These are phyloP conservation scores for Papilio xuthus DNA, from an alignment of 1,140 invertebrate genomes.

Conservation along the genomic window DNA sequence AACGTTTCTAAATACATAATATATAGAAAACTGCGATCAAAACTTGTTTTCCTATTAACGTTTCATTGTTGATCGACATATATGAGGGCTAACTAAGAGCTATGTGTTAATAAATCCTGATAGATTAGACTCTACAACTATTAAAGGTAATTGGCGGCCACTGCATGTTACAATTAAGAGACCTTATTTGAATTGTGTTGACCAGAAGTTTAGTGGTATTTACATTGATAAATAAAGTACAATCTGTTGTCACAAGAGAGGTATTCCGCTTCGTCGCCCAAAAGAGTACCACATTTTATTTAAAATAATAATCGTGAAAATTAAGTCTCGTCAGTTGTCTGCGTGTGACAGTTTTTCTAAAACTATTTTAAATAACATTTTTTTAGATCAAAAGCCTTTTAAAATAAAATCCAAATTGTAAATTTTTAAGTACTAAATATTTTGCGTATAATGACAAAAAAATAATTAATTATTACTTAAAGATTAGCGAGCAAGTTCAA, in stretches of 20 bases:
- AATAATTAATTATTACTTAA: background rate
- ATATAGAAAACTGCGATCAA: no score
- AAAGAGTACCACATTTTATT: no score
- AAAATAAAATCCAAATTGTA: no score
- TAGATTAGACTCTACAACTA: background rate
- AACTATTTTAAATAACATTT: no score
- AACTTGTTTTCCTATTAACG: no score
- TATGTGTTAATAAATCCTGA: slow-evolving; percentile 7
- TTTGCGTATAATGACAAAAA: background rate
- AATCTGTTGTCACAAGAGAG: no score
- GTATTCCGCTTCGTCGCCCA: no score
- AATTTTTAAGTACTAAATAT: background rate
- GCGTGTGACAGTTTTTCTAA: no score
- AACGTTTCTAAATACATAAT: no score
- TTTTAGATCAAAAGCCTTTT: no score
- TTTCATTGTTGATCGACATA: background rate
- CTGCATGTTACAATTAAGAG: background rate
- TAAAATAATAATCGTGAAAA: no score
- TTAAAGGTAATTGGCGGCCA: background rate
- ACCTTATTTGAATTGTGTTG: background rate
- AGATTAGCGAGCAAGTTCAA: background rate
- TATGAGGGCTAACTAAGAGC: background rate
- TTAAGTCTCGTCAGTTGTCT: no score
- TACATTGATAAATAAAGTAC: background rate
- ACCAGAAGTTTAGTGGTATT: background rate